Evolutionary conservation across 2,113 vertebrate genomes (phyloP).

Genomic region (Zosterops japonicus): DNA sequence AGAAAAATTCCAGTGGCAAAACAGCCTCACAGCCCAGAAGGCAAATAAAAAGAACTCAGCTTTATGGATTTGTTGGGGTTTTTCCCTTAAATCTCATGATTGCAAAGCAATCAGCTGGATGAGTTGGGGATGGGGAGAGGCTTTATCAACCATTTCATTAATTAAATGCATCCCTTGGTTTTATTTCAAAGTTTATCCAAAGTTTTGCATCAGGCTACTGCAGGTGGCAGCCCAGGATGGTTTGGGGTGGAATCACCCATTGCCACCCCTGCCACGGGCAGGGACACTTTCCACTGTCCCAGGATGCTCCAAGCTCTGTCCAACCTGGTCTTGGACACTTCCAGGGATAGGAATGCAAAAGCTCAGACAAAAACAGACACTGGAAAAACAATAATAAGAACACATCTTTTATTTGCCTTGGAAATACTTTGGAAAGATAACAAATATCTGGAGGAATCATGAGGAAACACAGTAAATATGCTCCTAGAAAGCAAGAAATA

Average conservation of each 20-base stretch:
- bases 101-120: neutral
- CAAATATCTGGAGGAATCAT: neutral
- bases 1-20: neutral
- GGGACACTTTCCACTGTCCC: neutral
- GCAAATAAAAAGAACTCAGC: neutral
- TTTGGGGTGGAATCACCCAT: neutral
- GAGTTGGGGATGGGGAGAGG: rapidly evolving
- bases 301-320: neutral
- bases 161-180: neutral
- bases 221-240: neutral
- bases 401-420: neutral
- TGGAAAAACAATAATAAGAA: neutral
- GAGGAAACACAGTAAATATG: neutral
- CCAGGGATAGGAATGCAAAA: neutral
- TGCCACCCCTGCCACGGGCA: neutral
- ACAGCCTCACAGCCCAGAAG: neutral
- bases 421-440: neutral
- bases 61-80: neutral
- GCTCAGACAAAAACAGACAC: neutral
- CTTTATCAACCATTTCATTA: neutral
- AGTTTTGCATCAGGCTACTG: neutral
- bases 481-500: neutral
- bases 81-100: neutral
- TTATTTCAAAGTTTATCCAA: neutral
- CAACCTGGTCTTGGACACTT: neutral